A percentile compares a stretch with the other conserved stretches of the same genome.
Conservation (phyloP, 2,888 invertebrate genomes). For the Drosophila neonasuta region DNA sequence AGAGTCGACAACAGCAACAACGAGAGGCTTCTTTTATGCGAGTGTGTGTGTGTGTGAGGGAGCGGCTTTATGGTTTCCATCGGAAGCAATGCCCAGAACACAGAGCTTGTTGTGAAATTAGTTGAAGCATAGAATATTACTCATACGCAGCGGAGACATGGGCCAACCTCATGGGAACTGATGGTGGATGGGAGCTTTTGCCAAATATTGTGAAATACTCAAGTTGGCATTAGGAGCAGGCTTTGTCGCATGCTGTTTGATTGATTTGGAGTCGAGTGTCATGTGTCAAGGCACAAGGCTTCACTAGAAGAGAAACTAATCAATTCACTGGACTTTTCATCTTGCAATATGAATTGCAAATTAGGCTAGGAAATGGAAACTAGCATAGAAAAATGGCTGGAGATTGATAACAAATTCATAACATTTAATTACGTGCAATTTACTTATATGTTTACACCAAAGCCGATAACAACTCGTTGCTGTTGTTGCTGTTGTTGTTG, state of each 20-base stretch:
- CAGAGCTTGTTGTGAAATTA: conserved; percentile 28
- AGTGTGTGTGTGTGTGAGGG: conserved; percentile 2
- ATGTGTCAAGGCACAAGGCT: conserved; percentile 40
- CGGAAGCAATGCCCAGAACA: conserved; percentile 1
- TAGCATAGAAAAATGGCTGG: conserved; percentile 34
- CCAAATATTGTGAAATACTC: conserved; percentile 50
- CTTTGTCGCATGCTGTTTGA: conserved; percentile 37
- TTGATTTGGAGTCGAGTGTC: conserved; percentile 52
- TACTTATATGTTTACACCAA: conserved; percentile 64
- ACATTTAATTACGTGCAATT: conserved; percentile 74
- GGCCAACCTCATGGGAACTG: conserved; percentile 12
- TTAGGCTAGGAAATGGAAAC: conserved; percentile 35
- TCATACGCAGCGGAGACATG: conserved; percentile 49
- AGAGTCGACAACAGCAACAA: conserved; percentile 6
- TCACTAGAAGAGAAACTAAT: conserved; percentile 43
- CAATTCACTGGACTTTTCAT: conserved; percentile 40
- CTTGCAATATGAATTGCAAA: conserved; percentile 38
- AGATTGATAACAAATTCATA: conserved; percentile 68
- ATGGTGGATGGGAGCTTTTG: not conserved
- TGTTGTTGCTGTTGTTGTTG: conserved; percentile 25
- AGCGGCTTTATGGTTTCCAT: conserved; percentile 60
- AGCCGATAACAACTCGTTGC: conserved; percentile 44
- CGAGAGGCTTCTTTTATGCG: conserved; percentile 5
- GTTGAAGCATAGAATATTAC: conserved; percentile 66
- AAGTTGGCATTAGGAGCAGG: conserved; percentile 8